A percentile compares a stretch with the other conserved stretches of the same genome.
Conservation (phyloP, 2,888 invertebrate genomes). For the Monopis laevigella region DNA sequence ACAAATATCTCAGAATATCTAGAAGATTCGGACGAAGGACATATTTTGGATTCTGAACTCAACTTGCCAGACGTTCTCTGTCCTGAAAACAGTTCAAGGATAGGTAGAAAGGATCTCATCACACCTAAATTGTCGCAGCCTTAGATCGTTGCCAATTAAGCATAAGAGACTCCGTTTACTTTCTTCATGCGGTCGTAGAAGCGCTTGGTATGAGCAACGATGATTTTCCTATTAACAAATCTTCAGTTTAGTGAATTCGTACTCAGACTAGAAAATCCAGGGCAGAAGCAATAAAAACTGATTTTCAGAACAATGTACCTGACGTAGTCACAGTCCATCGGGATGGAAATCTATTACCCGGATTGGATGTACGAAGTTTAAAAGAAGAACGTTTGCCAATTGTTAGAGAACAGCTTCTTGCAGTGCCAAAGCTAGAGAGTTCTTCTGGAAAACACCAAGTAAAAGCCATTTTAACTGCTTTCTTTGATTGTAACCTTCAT, state of each 20-base stretch:
- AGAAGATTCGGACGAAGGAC: slow-evolving; percentile 12
- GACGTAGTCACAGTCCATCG: slow-evolving; percentile 8
- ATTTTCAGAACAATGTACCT: slow-evolving; percentile 4
- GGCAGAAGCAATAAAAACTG: slow-evolving; percentile 8
- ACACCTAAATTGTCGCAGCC: slow-evolving; percentile 2
- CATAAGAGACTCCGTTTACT: slow-evolving; percentile 8
- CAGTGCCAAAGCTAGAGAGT: too few species aligned
- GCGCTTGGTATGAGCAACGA: slow-evolving; percentile 5
- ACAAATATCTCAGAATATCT: slow-evolving; percentile 10
- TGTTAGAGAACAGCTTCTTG: too few species aligned
- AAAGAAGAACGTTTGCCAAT: slow-evolving; percentile 2
- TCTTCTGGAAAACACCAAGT: too few species aligned
- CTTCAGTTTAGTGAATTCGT: slow-evolving; percentile 8
- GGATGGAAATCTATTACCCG: slow-evolving; percentile 5
- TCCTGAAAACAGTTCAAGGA: not conserved
- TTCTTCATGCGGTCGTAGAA: slow-evolving; percentile 6
- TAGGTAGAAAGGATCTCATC: not conserved
- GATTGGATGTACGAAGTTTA: slow-evolving; percentile 7
- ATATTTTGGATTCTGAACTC: slow-evolving; percentile 11
- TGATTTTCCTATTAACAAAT: slow-evolving; percentile 8
- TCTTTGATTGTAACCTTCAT: too few species aligned
- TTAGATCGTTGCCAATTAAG: slow-evolving; percentile 5
- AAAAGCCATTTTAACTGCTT: too few species aligned
- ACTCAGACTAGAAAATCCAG: slow-evolving; percentile 3
- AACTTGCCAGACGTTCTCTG: not conserved